phyloP scores from a whole-genome alignment of 2,888 invertebrate genomes.

The Lapara coniferarum region DNA sequence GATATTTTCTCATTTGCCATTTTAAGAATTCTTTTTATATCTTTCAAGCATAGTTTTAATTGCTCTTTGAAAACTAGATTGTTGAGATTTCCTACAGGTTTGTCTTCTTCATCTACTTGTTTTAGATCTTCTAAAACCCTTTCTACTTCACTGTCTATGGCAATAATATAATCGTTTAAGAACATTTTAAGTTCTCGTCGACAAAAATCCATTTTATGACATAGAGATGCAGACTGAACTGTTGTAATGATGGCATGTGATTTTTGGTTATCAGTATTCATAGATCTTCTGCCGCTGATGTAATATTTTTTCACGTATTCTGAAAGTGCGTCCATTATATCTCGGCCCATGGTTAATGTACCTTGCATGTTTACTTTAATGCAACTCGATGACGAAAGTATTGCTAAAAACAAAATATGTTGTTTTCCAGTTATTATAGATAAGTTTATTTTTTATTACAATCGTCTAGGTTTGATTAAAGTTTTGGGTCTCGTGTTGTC shows the following conservation, averaged over 20 bases:
- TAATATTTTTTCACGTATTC: conserved; percentile 45
- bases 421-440: not conserved
- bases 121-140: conserved; percentile 48
- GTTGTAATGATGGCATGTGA: conserved; percentile 44
- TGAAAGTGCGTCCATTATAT: conserved; percentile 58
- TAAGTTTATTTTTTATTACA: conserved; percentile 33
- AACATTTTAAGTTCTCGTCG: conserved; percentile 43
- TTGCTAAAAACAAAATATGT: conserved; percentile 38
- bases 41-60: conserved; percentile 46
- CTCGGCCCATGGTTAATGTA: conserved; percentile 61
- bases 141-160: conserved; percentile 52
- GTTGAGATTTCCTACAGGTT: conserved; percentile 23
- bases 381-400: conserved; percentile 38
- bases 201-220: conserved; percentile 57
- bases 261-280: conserved; percentile 33
- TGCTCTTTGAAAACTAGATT: conserved; percentile 46
- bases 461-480: conserved; percentile 23
- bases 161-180: conserved; percentile 57
- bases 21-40: conserved; percentile 51
- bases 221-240: conserved; percentile 52
- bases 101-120: conserved; percentile 32
- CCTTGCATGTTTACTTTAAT: conserved; percentile 69
- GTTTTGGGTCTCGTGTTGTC: not conserved
- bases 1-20: conserved; percentile 42
- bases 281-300: conserved; percentile 43